phyloP scores from a whole-genome alignment of 2,888 invertebrate genomes.

The Ditula angustiorana region DNA sequence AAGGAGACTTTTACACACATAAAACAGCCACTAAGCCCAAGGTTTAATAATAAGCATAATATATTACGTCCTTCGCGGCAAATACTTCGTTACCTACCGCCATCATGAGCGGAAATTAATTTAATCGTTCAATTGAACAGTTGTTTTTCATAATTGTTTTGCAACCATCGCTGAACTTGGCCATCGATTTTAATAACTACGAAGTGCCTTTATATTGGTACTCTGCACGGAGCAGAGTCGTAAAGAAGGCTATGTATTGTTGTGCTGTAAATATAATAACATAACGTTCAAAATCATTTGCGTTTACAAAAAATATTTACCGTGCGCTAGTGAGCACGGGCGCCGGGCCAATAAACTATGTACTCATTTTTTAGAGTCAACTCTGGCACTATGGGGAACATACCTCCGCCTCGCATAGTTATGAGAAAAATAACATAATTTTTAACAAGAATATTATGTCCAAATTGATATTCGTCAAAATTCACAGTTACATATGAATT shows the following conservation, averaged over 20 bases:
- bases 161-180: constrained; percentile 34
- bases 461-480: not conserved
- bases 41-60: not conserved
- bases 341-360: too few relatives aligned
- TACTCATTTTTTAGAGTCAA: too few relatives aligned
- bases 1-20: not conserved
- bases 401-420: too few relatives aligned
- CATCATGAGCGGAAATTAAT: constrained; percentile 32
- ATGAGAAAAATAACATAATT: too few relatives aligned
- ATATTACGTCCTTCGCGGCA: constrained; percentile 11
- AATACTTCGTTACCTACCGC: constrained; percentile 12
- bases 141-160: constrained; percentile 33
- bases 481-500: constrained; percentile 22
- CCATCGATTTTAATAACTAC: constrained; percentile 27
- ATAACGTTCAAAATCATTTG: too few relatives aligned
- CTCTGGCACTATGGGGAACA: too few relatives aligned
- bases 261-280: too few relatives aligned
- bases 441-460: not conserved
- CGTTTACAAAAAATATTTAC: too few relatives aligned
- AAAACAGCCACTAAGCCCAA: constrained; percentile 1
- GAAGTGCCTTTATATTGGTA: not conserved
- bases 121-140: constrained; percentile 38
- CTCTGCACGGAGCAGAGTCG: not conserved
- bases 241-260: too few relatives aligned
- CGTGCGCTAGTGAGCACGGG: too few relatives aligned